A percentile compares a stretch with the other conserved stretches of the same genome.
These are phyloP conservation scores for Phymorhynchus buccinoides DNA, from an alignment of 1,140 invertebrate species.

Conservation along the genomic window DNA sequence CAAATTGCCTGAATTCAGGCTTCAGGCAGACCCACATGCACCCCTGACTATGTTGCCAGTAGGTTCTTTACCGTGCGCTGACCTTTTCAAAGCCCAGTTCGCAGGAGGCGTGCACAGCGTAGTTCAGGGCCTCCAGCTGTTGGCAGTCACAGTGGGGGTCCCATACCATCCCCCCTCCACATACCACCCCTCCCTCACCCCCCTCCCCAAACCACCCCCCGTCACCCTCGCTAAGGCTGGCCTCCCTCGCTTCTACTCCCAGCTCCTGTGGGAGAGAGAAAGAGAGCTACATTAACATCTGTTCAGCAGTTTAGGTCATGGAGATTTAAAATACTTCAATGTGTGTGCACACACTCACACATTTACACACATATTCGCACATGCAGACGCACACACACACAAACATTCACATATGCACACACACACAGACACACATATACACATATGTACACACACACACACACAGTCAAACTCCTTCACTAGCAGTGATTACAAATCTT, in stretches of 20 bases:
- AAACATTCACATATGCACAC: not conserved
- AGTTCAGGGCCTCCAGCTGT: constrained; percentile 68
- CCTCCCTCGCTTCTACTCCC: constrained; percentile 57
- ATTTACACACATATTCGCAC: not conserved
- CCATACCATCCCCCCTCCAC: constrained; percentile 61
- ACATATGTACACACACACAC: not conserved
- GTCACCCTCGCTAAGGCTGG: constrained; percentile 51
- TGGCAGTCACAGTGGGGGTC: constrained; percentile 67
- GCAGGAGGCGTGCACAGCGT: constrained; percentile 66
- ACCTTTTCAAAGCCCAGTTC: constrained; percentile 72
- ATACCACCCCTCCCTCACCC: constrained; percentile 49
- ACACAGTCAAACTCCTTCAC: too few species aligned
- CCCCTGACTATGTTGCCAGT: too few species aligned
- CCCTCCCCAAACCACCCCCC: constrained; percentile 51
- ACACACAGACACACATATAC: not conserved
- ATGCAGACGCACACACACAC: not conserved
- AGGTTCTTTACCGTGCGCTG: not conserved
- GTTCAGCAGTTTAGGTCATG: too few species aligned
- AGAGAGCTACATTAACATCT: not conserved
- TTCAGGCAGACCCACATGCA: not conserved
- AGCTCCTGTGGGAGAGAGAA: constrained; percentile 60
- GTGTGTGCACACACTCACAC: too few species aligned
- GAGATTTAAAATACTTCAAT: too few species aligned
- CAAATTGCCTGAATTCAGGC: not conserved
- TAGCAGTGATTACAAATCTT: too few species aligned